phyloP scores from a whole-genome alignment of 2,797 vertebrate genomes.

The Lagocephalus sceleratus region DNA sequence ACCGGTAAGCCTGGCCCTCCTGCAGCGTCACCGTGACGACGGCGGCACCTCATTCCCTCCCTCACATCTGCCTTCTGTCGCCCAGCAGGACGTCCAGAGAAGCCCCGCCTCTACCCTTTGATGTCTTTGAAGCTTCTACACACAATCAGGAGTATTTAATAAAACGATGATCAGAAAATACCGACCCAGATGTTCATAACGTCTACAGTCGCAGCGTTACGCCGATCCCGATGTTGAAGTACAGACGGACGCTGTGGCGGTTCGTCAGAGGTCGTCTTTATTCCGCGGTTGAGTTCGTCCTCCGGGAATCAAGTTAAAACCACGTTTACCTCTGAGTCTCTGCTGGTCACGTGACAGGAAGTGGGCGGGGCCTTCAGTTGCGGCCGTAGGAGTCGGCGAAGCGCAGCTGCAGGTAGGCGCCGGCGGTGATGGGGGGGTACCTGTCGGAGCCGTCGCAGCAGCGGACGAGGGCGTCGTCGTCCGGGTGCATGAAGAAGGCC shows the following conservation, averaged over 20 bases:
- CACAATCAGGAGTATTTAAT: no score
- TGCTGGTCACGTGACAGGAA: no score
- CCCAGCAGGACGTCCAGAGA: conserved; percentile 40
- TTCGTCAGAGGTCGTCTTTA: no score
- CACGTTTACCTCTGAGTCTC: no score
- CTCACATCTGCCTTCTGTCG: conserved; percentile 37
- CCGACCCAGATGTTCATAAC: no score
- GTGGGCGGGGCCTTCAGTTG: background rate
- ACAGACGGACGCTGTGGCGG: no score
- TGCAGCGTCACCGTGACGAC: background rate
- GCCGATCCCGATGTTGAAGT: no score
- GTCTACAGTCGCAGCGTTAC: no score
- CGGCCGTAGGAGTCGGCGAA: conserved; percentile 37
- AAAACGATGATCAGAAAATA: no score
- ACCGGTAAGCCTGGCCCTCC: conserved; percentile 57
- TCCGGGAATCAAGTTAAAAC: no score
- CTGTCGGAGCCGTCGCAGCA: conserved; percentile 72
- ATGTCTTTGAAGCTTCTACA: no score
- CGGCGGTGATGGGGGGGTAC: conserved; percentile 64
- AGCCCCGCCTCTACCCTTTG: background rate
- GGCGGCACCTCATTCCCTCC: background rate
- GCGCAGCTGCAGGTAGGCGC: conserved; percentile 51
- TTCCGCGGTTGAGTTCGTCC: no score
- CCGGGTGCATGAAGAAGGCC: conserved; percentile 73
- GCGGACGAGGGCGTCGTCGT: conserved; percentile 58